Evolutionary conservation across 2,888 invertebrate species (phyloP), one percentile per base, ranked within the genome.

Genomic region (Eilema caniola): DNA sequence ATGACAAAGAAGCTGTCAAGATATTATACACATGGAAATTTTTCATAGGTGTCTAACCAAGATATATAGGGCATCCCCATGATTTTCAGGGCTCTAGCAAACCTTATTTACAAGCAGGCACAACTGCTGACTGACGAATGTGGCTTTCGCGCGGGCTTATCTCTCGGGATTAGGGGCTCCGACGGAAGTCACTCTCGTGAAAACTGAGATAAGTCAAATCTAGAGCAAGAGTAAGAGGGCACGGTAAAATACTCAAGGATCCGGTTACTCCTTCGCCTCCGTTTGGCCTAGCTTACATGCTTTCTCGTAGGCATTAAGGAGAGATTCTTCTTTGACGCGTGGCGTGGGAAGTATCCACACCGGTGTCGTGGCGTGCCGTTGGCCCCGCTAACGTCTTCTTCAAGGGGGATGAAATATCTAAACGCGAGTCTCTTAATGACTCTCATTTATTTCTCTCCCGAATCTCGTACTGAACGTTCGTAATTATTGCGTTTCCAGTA

Each of bases 401-500:
- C 87, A 87, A 89, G 93, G 93, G 92, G 94, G 90, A 91, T 94
- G 94, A 95, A 95, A 94, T 94, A 95, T 93, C 91, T 92, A 89
- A 93, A 92, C 93, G 93, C 90, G 90, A 92, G 89, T 93, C 93
- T 92, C 93, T 92, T 95, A 94, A 95, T 94, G 94, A 88, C 88
- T 79, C 92, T 93, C 94, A 94, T 95, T 95, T 95, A 94, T 95
- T 94, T 93, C 89, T 86, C 92, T 87, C 89, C 90, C 88, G 92
- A 94, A 94, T 94, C 94, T 94, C 93, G 91, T 90, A 92, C 92
- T 90, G 94, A 93, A 86, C 92, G 89, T 85, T 88, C 85, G 93
- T 94, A 94, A 94, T 95, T 94, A 95, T 95, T 94, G 92, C 94
- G 89, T 92, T 93, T 93, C 92, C 90, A 92, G 92, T 92, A 90